Conservation (phyloP, 2,113 vertebrate genomes). For the Ictalurus furcatus region DNA sequence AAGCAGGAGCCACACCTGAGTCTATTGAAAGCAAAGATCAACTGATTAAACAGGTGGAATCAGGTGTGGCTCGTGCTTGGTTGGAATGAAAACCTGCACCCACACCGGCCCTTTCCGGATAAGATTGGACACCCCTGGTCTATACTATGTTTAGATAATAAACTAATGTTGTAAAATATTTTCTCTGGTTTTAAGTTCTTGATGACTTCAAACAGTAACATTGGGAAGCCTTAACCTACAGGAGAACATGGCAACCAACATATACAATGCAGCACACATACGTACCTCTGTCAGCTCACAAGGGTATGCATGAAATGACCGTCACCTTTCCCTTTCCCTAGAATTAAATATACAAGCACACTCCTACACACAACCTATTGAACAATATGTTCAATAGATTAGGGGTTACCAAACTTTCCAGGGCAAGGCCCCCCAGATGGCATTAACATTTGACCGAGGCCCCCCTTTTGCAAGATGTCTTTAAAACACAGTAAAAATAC, state of each 20-base stretch:
- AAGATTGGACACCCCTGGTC: background rate
- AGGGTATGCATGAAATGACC: background rate
- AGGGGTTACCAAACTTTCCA: too few relatives aligned
- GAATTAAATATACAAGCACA: slow-evolving; percentile 11
- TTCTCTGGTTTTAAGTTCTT: background rate
- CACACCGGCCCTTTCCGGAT: too few relatives aligned
- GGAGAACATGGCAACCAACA: background rate
- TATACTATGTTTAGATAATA: background rate
- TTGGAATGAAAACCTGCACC: too few relatives aligned
- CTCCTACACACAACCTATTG: slow-evolving; percentile 16
- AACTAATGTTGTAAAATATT: background rate
- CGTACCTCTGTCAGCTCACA: background rate
- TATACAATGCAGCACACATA: background rate
- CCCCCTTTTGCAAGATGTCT: too few relatives aligned
- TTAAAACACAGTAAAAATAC: too few relatives aligned
- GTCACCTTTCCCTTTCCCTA: background rate
- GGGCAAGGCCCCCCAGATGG: too few relatives aligned
- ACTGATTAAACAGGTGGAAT: too few relatives aligned
- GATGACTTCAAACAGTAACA: background rate
- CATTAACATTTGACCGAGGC: too few relatives aligned
- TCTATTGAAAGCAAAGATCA: too few relatives aligned
- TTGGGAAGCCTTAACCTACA: background rate
- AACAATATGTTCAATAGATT: slow-evolving; percentile 36
- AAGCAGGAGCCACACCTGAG: too few relatives aligned
- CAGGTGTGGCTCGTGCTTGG: too few relatives aligned